Conservation (phyloP, 2,797 vertebrate species). For the Phaenicophaeus curvirostris region DNA sequence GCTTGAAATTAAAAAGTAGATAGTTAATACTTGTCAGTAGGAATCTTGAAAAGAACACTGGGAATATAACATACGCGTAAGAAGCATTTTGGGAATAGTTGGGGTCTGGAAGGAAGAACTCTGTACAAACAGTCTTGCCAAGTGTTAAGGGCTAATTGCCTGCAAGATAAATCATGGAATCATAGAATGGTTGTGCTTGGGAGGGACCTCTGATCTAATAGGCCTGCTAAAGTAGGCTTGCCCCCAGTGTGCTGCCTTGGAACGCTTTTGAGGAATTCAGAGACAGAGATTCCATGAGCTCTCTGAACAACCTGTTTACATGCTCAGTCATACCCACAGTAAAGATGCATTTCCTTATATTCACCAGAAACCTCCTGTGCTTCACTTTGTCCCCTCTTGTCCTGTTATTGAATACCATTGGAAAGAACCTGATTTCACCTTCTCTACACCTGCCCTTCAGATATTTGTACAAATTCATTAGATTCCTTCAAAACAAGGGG, state of each 20-base stretch:
- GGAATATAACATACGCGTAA: neutral
- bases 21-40: neutral
- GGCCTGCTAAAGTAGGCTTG: neutral
- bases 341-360: neutral
- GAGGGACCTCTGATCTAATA: neutral
- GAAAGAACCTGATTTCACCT: neutral
- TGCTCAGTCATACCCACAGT: neutral
- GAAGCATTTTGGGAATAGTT: neutral
- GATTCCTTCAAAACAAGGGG: neutral
- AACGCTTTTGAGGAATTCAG: neutral
- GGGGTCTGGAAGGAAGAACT: neutral
- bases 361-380: neutral
- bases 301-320: neutral
- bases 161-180: neutral
- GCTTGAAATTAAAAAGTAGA: neutral
- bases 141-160: neutral
- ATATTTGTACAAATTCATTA: neutral
- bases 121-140: rapidly evolving
- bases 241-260: neutral
- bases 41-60: neutral
- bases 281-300: neutral
- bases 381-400: neutral
- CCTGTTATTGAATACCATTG: neutral
- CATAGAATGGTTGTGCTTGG: neutral
- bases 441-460: neutral